phyloP scores from a whole-genome alignment of 2,113 vertebrate genomes.

The Procavia capensis region DNA sequence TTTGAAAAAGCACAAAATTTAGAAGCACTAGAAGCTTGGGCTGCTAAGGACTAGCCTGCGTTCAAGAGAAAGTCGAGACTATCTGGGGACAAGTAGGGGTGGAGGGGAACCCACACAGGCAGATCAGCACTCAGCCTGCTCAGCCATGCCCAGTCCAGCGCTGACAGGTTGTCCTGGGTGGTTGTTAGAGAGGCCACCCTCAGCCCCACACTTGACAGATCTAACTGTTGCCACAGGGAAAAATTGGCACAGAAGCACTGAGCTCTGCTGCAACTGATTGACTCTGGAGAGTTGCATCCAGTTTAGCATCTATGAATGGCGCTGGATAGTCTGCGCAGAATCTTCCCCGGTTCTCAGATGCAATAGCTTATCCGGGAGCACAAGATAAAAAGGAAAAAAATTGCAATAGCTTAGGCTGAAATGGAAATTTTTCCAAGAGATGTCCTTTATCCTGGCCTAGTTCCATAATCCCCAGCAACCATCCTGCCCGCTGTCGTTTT shows the following conservation, averaged over 20 bases:
- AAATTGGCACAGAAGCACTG: neutral
- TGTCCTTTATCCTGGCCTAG: neutral
- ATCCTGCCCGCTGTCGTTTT: neutral
- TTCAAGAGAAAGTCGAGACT: neutral
- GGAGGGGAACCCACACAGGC: neutral
- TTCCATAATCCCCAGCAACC: neutral
- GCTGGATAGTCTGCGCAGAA: neutral
- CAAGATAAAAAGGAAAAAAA: neutral
- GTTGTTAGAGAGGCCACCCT: neutral
- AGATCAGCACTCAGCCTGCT: neutral
- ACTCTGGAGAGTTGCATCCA: conserved; percentile 3
- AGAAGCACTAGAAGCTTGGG: neutral
- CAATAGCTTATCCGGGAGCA: neutral
- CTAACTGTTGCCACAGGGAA: neutral
- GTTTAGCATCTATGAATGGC: conserved; percentile 7
- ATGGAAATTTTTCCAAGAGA: neutral
- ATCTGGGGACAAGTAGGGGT: neutral
- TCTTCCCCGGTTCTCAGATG: neutral
- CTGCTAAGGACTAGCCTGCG: neutral
- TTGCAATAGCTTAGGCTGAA: neutral
- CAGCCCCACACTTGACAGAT: neutral
- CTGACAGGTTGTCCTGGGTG: neutral
- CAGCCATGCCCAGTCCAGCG: neutral
- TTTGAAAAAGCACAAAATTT: neutral
- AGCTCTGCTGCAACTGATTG: neutral